Evolutionary conservation across 2,113 vertebrate genomes (phyloP), one percentile per base, ranked within the genome.

Genomic region (Fregata magnificens): DNA sequence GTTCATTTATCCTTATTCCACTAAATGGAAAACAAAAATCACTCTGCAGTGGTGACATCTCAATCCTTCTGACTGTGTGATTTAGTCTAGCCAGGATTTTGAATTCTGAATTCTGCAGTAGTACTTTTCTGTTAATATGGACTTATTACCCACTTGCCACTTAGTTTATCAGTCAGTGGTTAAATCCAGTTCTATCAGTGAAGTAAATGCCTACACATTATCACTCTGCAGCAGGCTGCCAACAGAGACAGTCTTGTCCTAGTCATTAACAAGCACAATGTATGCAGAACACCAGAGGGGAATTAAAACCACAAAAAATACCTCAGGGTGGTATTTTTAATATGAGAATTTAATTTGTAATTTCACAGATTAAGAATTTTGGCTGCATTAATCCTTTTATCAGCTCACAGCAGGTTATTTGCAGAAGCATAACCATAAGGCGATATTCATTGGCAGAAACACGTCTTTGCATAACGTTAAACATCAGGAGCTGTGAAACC

Each of bases 321-420:
- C 99, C 98, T 98, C 98, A 98, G 98, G 98, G 98, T 99, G 98
- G 98, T 99, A 98, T 98, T 99, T 99, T 99, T 99, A 99, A 99
- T 99, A 98, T 98, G 97, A 99, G 98, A 99, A 99, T 99, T 98
- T 99, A 98, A 98, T 99, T 99, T 99, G 99, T 99, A 99, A 99
- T 99, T 99, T 99, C 98, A 98, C 98, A 98, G 98, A 99, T 99
- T 99, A 99, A 98, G 98, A 99, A 99, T 99, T 99, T 98, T 98
- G 97, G 98, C 98, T 98, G 98, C 99, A 99, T 99, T 99, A 99
- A 99, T 99, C 99, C 99, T 98, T 99, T 99, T 99, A 99, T 99
- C 99, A 99, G 99, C 98, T 98, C 98, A 99, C 99, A 99, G 99
- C 99, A 99, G 99, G 99, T 99, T 98, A 99, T 98, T 98, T 98